Conservation (phyloP, 2,113 vertebrate genomes). For the Mormoops blainvillei region DNA sequence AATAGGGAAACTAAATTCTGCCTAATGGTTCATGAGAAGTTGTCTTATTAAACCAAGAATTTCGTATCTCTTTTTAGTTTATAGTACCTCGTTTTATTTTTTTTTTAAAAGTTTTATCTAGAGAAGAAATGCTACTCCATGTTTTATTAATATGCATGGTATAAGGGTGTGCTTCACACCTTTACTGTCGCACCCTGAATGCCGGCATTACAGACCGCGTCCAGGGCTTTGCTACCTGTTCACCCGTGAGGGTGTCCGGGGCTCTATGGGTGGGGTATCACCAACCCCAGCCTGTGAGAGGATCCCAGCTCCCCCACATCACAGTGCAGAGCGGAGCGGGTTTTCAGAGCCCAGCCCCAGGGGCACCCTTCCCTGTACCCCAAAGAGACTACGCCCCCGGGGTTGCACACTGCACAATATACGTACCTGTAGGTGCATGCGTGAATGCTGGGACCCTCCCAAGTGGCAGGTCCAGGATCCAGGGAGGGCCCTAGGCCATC, state of each 20-base stretch:
- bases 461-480: background rate
- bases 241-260: accelerated
- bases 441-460: background rate
- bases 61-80: background rate
- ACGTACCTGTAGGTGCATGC: too few species aligned
- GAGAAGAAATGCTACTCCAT: background rate
- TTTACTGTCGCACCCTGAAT: background rate
- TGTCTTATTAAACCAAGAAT: background rate
- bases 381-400: too few species aligned
- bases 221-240: background rate
- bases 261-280: background rate
- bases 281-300: background rate
- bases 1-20: background rate
- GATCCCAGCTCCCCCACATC: accelerated
- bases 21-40: background rate
- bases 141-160: background rate
- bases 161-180: too few species aligned
- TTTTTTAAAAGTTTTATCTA: background rate
- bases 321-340: background rate
- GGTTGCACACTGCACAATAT: accelerated
- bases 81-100: background rate
- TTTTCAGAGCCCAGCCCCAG: background rate
- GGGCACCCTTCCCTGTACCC: accelerated
- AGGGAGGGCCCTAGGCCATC: background rate
- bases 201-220: too few species aligned